Base-by-base conservation (phyloP, 2,797 vertebrate species). In the Enteromius unitaeniatus region DNA sequence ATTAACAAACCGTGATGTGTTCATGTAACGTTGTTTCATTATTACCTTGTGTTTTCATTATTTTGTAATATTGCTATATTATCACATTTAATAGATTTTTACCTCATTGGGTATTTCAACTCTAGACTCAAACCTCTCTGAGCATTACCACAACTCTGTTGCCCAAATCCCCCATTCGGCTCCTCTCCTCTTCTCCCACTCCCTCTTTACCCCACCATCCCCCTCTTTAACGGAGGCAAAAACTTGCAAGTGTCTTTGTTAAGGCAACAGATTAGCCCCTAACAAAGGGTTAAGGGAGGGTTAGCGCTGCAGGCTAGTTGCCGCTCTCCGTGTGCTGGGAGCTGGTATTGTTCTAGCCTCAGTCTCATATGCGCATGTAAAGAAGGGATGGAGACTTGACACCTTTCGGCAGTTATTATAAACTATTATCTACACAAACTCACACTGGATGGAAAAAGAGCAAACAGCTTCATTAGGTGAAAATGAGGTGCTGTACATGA, bases 311-410 rank as follows among this genome's bases (percentile, higher is more conserved):
- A 75, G 91, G 88, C 92, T 84, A 90, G 86, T 88, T 86, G 85
- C 83, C 89, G n/a, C n/a, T 86, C 87, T 93, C 92, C 88, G 91
- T 90, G 92, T 92, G 64, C 85, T 92, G 93, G 92, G 90, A 86
- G 83, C 88, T 85, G 14, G 89, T 83, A 91, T 95, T 94, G 92
- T 94, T 87, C 64, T 81, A 90, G 92, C 87, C 84, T 84, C 76
- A 75, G 88, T 85, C 87, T 92, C 88, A 91, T 90, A 92, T 93
- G 92, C 89, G 91, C 91, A 90, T 91, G 87, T 83, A 83, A 6
- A 62, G 75, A 51, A 65, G 14, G 23, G 47, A 74, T 55, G 69
- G 55, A 28, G 47, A 45, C 31, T 34, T 80, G 23, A 85, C 21
- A 55, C 78, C 58, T 58, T 51, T 67, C 0, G 1, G 13, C 19